Evolutionary conservation across 2,113 vertebrate genomes (phyloP), one percentile per base, ranked within the genome.

Genomic region (Smithornis capensis): DNA sequence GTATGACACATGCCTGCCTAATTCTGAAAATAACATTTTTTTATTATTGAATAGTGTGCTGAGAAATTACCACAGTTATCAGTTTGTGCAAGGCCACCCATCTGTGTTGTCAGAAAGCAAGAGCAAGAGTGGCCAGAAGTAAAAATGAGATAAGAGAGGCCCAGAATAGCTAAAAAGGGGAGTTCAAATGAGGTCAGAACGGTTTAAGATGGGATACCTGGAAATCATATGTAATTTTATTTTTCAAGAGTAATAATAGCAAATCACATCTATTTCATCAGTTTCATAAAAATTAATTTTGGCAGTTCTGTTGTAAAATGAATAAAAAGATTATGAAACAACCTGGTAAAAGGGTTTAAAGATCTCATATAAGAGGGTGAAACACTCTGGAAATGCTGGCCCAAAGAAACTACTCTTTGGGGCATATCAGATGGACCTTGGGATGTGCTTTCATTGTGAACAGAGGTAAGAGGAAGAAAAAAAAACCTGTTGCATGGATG

Each of bases 31-130:
- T 93, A 96, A 95, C 83, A 56, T 94, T 12, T 93, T 93, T 92
- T 92, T n/a, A 94, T 93, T 96, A 84, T 53, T 68, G 82, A 92
- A 93, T 49, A 94, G 55, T 62, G 81, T 52, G 83, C 91, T 62
- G 87, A 96, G 92, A 97, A 97, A 95, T 95, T 94, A 90, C 93
- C 76, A 55, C 75, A 73, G 79, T 97, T 97, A 97, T 97, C 96
- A 95, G 96, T 94, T 87, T 88, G 89, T 79, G 95, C 95, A 96
- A 95, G 96, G 96, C 94, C 73, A 69, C 80, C 95, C 96, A 95
- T 97, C 95, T 97, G 97, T 93, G 94, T 96, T 94, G 95, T 95
- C 96, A 97, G 90, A 97, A 95, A 95, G 83, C 91, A 96, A 94
- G 62, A 89, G 96, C 95, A 95, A 97, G 94, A 91, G 89, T 93